These are phyloP conservation scores for Agriopis aurantiaria DNA, from an alignment of 2,888 invertebrate genomes.

Conservation along the genomic window DNA sequence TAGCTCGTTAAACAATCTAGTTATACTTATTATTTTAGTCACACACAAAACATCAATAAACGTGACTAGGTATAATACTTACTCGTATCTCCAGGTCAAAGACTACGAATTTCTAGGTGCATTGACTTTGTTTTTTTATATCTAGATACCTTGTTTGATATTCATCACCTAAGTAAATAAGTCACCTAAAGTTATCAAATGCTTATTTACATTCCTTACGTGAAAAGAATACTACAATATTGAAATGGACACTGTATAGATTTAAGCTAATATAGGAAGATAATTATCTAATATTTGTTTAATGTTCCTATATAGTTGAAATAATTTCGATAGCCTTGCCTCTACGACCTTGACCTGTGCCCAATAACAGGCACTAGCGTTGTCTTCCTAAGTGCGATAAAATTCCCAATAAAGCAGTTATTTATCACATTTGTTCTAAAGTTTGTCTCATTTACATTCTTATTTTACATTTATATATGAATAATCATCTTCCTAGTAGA, in stretches of 20 bases:
- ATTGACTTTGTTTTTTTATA: no score
- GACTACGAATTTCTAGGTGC: no score
- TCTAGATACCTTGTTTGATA: no score
- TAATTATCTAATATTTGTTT: constrained; percentile 10
- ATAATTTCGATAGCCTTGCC: constrained; percentile 15
- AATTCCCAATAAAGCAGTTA: constrained; percentile 2
- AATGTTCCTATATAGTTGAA: constrained; percentile 7
- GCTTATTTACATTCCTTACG: no score
- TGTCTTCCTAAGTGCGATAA: constrained; percentile 6
- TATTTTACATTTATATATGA: neutral
- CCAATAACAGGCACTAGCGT: neutral
- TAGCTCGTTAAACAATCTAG: no score
- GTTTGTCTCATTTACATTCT: neutral
- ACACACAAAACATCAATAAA: no score
- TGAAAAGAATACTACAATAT: no score
- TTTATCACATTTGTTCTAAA: neutral
- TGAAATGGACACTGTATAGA: neutral
- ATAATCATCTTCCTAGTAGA: neutral
- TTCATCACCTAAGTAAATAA: no score
- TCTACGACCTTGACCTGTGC: constrained; percentile 7
- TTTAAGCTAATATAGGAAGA: constrained; percentile 10
- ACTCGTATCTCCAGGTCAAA: no score
- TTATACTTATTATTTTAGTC: no score
- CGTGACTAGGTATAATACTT: no score
- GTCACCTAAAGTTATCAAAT: no score